Percentiles rank a stretch among this genome's conserved stretches.
Evolutionary conservation across 2,113 vertebrate species (phyloP).

Genomic region (Oostethus manadensis): DNA sequence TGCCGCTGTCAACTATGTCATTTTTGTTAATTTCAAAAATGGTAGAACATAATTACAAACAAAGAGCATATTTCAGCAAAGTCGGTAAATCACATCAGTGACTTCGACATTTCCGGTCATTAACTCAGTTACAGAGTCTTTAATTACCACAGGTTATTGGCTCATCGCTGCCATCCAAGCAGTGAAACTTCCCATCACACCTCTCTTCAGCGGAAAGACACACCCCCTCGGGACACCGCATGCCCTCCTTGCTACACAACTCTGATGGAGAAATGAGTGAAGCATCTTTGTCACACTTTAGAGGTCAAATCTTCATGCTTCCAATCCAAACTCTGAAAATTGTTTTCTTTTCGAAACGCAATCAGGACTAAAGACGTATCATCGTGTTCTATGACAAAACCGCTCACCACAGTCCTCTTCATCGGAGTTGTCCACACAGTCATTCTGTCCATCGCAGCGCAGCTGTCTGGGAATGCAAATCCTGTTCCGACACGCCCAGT

Average conservation of each 20-base stretch:
- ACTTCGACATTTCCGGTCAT: no score
- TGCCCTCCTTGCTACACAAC: conserved; percentile 39
- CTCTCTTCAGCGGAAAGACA: conserved; percentile 55
- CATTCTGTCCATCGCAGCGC: conserved; percentile 58
- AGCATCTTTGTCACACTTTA: not conserved
- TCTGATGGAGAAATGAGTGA: conserved; percentile 2
- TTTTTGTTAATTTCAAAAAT: no score
- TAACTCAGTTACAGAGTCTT: not conserved
- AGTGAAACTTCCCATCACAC: conserved; percentile 64
- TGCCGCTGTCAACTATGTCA: no score
- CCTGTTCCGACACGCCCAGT: conserved; percentile 82
- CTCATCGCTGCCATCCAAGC: conserved; percentile 69
- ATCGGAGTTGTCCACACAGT: conserved; percentile 72
- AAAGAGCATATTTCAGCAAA: no score
- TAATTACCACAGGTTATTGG: conserved; percentile 59
- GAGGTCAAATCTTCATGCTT: not conserved
- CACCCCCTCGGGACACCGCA: conserved; percentile 57
- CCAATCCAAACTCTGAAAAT: not conserved
- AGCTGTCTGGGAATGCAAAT: conserved; percentile 60
- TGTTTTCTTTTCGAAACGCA: no score
- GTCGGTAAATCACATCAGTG: no score
- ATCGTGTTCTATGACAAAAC: not conserved
- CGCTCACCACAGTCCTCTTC: conserved; percentile 70
- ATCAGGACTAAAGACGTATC: no score
- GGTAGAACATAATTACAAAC: no score